Evolutionary conservation across 1,140 invertebrate genomes (phyloP).

Genomic region (Drosophila tani): DNA sequence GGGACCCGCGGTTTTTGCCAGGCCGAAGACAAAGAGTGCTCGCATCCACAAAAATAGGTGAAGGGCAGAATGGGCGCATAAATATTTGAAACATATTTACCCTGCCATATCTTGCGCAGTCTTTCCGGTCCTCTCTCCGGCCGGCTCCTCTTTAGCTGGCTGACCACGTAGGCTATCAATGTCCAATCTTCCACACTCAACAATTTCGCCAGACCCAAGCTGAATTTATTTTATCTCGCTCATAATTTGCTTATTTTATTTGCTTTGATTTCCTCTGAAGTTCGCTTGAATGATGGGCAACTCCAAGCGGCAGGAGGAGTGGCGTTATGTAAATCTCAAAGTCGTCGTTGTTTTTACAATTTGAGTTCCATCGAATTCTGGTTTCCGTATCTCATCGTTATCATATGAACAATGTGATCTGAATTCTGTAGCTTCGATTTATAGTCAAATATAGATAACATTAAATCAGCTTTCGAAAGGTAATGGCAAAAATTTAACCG

Average conservation of each 20-base stretch:
- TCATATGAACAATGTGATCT: too few species aligned
- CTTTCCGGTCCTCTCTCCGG: not conserved
- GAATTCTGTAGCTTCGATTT: not conserved
- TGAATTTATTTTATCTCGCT: constrained; percentile 64
- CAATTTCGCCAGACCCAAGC: constrained; percentile 41
- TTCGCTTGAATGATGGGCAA: constrained; percentile 1
- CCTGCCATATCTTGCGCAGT: constrained; percentile 35
- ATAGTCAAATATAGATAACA: not conserved
- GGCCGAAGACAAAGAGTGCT: constrained; percentile 59
- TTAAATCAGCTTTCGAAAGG: not conserved
- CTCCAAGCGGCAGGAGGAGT: not conserved
- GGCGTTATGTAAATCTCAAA: not conserved
- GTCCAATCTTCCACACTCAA: constrained; percentile 60
- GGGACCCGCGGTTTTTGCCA: constrained; percentile 57
- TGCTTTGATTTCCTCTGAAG: constrained; percentile 53
- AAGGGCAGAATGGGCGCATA: constrained; percentile 48
- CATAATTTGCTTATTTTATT: constrained; percentile 75
- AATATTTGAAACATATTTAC: constrained; percentile 76
- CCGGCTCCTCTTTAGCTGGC: constrained; percentile 31
- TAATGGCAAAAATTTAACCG: not conserved
- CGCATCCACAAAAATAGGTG: constrained; percentile 68
- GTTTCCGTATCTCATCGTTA: not conserved
- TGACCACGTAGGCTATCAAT: constrained; percentile 75
- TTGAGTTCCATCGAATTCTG: not conserved
- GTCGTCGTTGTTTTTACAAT: not conserved